Conservation (phyloP, 2,888 invertebrate genomes). For the Polydrusus pterygomalis region DNA sequence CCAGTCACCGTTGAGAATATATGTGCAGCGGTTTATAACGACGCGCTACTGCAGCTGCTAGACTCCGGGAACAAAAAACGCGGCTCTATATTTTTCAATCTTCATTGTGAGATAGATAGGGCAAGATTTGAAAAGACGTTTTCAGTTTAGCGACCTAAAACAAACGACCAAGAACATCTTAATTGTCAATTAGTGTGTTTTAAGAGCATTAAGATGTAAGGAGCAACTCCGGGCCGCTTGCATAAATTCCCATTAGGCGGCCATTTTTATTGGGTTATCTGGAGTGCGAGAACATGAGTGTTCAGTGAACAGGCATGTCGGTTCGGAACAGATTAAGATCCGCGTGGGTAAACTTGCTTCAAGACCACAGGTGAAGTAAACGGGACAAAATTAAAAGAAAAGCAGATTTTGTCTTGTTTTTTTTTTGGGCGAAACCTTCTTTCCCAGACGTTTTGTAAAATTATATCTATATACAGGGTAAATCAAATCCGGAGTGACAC, state of each 20-base stretch:
- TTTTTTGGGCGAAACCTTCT: not conserved
- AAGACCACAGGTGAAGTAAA: slow-evolving; percentile 39
- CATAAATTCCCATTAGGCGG: slow-evolving; percentile 69
- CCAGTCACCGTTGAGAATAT: too few species aligned
- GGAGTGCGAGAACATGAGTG: slow-evolving; percentile 67
- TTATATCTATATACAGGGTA: too few species aligned
- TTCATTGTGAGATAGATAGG: too few species aligned
- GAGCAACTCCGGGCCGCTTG: slow-evolving; percentile 61
- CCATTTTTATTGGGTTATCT: slow-evolving; percentile 68
- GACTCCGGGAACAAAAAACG: too few species aligned
- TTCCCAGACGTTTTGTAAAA: too few species aligned
- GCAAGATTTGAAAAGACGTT: slow-evolving; percentile 1
- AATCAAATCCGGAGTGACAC: too few species aligned
- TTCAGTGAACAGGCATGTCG: slow-evolving; percentile 69
- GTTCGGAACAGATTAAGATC: slow-evolving; percentile 65
- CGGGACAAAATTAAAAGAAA: slow-evolving; percentile 8
- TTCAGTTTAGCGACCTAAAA: slow-evolving; percentile 35
- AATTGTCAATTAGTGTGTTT: slow-evolving; percentile 65
- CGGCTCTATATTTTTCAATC: too few species aligned
- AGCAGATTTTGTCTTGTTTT: not conserved
- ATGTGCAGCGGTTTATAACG: too few species aligned
- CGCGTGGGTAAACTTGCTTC: slow-evolving; percentile 66
- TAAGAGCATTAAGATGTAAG: slow-evolving; percentile 66
- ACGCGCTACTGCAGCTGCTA: too few species aligned
- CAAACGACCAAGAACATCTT: slow-evolving; percentile 54